These are phyloP conservation scores for Dichetophora obliterata DNA, from an alignment of 2,888 invertebrate genomes.

Conservation along the genomic window DNA sequence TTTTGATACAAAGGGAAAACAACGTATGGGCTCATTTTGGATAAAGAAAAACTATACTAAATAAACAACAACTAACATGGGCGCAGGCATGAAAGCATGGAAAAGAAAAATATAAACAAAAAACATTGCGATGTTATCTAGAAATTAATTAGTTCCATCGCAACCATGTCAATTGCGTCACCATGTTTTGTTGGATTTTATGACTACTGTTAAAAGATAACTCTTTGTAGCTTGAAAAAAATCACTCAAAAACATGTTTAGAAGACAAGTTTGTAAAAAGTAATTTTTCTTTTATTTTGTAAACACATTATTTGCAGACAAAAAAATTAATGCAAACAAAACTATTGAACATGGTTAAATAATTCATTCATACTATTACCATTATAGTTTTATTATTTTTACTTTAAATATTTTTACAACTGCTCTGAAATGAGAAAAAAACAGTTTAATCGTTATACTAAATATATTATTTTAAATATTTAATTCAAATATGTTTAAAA, in stretches of 20 bases:
- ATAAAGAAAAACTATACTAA: neutral
- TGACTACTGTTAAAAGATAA: neutral
- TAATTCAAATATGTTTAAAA: slow-evolving; percentile 1
- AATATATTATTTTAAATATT: neutral
- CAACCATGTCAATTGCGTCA: no score
- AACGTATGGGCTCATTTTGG: neutral
- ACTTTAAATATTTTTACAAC: neutral
- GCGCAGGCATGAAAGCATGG: neutral
- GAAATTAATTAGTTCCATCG: no score
- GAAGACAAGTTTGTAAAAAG: slow-evolving; percentile 12
- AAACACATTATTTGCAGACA: slow-evolving; percentile 2
- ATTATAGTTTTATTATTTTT: slow-evolving; percentile 3
- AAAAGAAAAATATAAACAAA: no score
- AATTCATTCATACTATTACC: neutral
- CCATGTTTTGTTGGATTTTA: no score
- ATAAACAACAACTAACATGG: neutral
- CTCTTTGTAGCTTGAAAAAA: neutral
- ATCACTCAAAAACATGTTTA: neutral
- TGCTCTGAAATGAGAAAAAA: neutral
- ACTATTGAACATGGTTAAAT: slow-evolving; percentile 13
- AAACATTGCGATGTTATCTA: no score
- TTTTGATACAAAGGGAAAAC: neutral
- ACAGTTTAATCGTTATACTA: no score
- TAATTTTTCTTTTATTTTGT: slow-evolving; percentile 13
- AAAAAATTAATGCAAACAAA: slow-evolving; percentile 16